These are phyloP conservation scores for Leguminivora glycinivorella DNA, from an alignment of 1,140 invertebrate genomes.

Conservation along the genomic window DNA sequence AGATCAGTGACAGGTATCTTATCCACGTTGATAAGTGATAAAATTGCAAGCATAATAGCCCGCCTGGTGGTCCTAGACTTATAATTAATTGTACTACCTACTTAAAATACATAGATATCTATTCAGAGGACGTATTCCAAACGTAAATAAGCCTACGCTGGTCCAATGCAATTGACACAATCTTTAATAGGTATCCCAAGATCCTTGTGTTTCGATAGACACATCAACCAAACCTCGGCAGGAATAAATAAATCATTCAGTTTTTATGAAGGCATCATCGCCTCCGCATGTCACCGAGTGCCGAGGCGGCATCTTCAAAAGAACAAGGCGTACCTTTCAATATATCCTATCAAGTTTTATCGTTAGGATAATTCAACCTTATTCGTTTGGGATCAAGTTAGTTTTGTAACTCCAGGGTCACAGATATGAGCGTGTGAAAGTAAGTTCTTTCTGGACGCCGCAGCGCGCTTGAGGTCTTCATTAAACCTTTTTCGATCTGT, in stretches of 20 bases:
- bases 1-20: too few species aligned
- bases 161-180: too few species aligned
- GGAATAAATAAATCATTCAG: constrained; percentile 71
- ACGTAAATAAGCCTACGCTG: too few species aligned
- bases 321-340: constrained; percentile 2
- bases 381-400: neutral
- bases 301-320: constrained; percentile 57
- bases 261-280: constrained; percentile 72
- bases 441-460: constrained; percentile 37
- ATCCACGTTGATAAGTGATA: too few species aligned
- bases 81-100: too few species aligned
- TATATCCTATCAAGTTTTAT: neutral
- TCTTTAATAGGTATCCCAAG: constrained; percentile 35
- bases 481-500: constrained; percentile 47
- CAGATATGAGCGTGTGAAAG: neutral
- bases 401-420: neutral
- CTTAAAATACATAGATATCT: too few species aligned
- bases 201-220: constrained; percentile 44
- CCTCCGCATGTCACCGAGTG: constrained; percentile 50
- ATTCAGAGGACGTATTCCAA: too few species aligned
- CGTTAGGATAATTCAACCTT: constrained; percentile 30
- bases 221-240: constrained; percentile 37
- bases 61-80: too few species aligned
- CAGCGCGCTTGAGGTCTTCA: constrained; percentile 49
- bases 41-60: too few species aligned